These are phyloP conservation scores for Gymnocheta viridis DNA, from an alignment of 2,888 invertebrate species.

Conservation along the genomic window DNA sequence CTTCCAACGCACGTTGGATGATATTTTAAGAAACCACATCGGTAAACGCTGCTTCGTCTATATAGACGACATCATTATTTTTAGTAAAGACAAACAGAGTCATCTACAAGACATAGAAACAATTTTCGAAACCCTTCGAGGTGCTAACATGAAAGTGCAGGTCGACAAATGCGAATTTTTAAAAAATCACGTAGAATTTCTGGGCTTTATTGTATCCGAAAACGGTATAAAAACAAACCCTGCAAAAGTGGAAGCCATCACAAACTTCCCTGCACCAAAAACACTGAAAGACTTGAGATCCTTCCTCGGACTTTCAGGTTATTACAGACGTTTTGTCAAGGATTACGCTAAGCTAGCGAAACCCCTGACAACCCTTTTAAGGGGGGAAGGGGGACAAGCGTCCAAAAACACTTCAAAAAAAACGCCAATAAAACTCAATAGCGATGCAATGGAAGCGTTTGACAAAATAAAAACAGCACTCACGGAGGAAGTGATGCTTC, in stretches of 20 bases:
- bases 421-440: slow-evolving; percentile 9
- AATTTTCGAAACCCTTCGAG: slow-evolving; percentile 3
- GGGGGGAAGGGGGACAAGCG: slow-evolving; percentile 14
- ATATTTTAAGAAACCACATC: no score
- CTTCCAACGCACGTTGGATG: no score
- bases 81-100: no score
- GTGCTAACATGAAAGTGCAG: slow-evolving; percentile 32
- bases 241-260: neutral
- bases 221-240: slow-evolving; percentile 15
- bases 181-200: slow-evolving; percentile 6
- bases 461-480: slow-evolving; percentile 27
- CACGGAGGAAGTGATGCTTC: no score
- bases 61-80: no score
- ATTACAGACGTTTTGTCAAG: slow-evolving; percentile 22
- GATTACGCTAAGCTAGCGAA: slow-evolving; percentile 45
- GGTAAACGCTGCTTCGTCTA: no score
- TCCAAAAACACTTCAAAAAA: slow-evolving; percentile 37
- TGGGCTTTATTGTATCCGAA: neutral
- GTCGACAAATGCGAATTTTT: slow-evolving; percentile 8
- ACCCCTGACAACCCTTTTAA: slow-evolving; percentile 23
- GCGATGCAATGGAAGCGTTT: slow-evolving; percentile 28
- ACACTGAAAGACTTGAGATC: neutral
- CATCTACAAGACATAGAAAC: slow-evolving; percentile 13
- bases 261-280: no score
- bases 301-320: slow-evolving; percentile 24